These are phyloP conservation scores for Henicopernis longicauda DNA, from an alignment of 2,113 vertebrate species.

Conservation along the genomic window DNA sequence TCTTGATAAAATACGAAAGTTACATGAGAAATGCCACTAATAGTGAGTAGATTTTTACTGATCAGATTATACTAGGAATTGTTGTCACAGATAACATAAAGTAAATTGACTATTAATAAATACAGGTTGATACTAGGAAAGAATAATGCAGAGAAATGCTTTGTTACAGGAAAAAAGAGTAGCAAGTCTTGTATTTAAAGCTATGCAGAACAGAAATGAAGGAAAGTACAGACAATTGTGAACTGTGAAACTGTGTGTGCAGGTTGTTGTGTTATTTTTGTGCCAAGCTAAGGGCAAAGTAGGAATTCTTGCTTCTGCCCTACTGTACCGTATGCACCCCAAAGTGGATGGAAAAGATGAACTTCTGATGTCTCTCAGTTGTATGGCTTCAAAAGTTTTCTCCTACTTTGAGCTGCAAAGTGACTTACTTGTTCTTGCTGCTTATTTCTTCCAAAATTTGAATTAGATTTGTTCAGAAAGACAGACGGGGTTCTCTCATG, in stretches of 20 bases:
- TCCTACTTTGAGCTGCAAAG: neutral
- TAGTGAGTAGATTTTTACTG: neutral
- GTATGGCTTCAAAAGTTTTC: neutral
- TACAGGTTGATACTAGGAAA: neutral
- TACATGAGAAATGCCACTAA: neutral
- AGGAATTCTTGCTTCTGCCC: neutral
- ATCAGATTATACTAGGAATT: neutral
- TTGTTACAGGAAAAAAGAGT: neutral
- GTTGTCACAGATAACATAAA: neutral
- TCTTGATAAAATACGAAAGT: neutral
- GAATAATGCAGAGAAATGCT: neutral
- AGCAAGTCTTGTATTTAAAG: neutral
- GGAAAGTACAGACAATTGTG: neutral
- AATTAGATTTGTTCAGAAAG: neutral
- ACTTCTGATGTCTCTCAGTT: neutral
- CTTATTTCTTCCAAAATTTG: neutral
- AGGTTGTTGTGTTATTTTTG: neutral
- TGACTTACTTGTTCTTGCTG: neutral
- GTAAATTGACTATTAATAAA: neutral
- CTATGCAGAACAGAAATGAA: neutral
- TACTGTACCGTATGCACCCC: neutral
- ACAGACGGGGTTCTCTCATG: rapidly evolving
- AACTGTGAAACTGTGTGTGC: neutral
- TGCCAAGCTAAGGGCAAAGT: neutral
- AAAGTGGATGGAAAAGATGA: neutral